A percentile compares a stretch with the other conserved stretches of the same genome.
These are phyloP conservation scores for Bombyx huttoni DNA, from an alignment of 2,888 invertebrate species.

Conservation along the genomic window DNA sequence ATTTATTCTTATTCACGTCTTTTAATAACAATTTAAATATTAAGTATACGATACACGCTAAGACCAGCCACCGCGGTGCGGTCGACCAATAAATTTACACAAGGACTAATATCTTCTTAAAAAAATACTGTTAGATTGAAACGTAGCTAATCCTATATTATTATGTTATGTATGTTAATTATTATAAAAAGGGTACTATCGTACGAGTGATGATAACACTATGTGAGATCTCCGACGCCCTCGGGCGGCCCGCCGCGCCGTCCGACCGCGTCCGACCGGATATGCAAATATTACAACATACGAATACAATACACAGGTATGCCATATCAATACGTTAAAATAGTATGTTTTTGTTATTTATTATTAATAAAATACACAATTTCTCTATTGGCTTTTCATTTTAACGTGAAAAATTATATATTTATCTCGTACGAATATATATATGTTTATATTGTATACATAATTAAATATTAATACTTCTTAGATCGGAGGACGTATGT, in stretches of 20 bases:
- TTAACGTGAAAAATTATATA: slow-evolving; percentile 67
- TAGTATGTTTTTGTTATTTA: slow-evolving; percentile 50
- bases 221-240: slow-evolving; percentile 69
- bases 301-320: slow-evolving; percentile 39
- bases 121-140: slow-evolving; percentile 74
- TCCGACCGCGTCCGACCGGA: slow-evolving; percentile 64
- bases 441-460: slow-evolving; percentile 68
- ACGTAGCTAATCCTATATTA: slow-evolving; percentile 65
- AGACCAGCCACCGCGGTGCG: slow-evolving; percentile 49
- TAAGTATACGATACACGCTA: slow-evolving; percentile 66
- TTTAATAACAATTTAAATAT: slow-evolving; percentile 64
- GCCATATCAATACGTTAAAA: slow-evolving; percentile 41
- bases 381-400: slow-evolving; percentile 69
- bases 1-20: slow-evolving; percentile 66
- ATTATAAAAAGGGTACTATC: slow-evolving; percentile 64
- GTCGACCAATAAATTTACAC: slow-evolving; percentile 61
- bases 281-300: slow-evolving; percentile 59
- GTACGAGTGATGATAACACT: slow-evolving; percentile 66
- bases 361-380: slow-evolving; percentile 70
- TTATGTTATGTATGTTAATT: slow-evolving; percentile 56
- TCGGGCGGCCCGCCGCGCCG: slow-evolving; percentile 58
- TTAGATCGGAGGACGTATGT: slow-evolving; percentile 71
- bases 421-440: slow-evolving; percentile 69
- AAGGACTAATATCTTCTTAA: slow-evolving; percentile 72
- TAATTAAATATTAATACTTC: slow-evolving; percentile 67